Percentiles rank a stretch among this genome's conserved stretches.
These are phyloP conservation scores for Strix uralensis DNA, from an alignment of 2,113 vertebrate species.

Conservation along the genomic window DNA sequence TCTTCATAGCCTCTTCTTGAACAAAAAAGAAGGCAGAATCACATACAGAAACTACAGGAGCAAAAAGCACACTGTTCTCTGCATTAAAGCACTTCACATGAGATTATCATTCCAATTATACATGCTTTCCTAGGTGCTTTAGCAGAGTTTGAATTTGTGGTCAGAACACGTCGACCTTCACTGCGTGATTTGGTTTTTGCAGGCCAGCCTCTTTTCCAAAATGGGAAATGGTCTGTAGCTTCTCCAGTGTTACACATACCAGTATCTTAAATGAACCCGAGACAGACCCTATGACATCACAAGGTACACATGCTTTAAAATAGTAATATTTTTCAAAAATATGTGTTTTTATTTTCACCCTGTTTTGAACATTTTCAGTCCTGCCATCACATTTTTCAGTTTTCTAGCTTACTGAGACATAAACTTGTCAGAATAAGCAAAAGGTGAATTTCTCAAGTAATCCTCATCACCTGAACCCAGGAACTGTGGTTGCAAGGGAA, in stretches of 20 bases:
- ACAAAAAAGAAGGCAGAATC: not conserved
- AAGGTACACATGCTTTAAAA: not conserved
- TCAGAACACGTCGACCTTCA: not conserved
- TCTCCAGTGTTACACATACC: not conserved
- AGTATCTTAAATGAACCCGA: not conserved
- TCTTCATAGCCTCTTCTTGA: not conserved
- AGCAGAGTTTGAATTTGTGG: not conserved
- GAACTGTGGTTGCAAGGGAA: not conserved
- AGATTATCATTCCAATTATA: not conserved
- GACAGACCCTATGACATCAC: not conserved
- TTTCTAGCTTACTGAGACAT: not conserved
- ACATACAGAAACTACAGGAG: not conserved
- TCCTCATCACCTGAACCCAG: not conserved
- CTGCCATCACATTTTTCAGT: not conserved
- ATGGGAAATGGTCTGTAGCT: not conserved
- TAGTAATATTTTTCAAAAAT: not conserved
- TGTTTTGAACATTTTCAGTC: not conserved
- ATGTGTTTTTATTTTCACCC: not conserved
- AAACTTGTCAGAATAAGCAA: not conserved
- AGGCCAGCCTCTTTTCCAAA: not conserved
- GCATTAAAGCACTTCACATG: not conserved
- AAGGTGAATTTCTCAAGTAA: slow-evolving; percentile 5
- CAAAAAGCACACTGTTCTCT: not conserved
- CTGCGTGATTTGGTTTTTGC: not conserved
- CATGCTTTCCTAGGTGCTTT: not conserved